Base-by-base conservation (phyloP, 2,888 invertebrate genomes). In the Diploptera punctata region DNA sequence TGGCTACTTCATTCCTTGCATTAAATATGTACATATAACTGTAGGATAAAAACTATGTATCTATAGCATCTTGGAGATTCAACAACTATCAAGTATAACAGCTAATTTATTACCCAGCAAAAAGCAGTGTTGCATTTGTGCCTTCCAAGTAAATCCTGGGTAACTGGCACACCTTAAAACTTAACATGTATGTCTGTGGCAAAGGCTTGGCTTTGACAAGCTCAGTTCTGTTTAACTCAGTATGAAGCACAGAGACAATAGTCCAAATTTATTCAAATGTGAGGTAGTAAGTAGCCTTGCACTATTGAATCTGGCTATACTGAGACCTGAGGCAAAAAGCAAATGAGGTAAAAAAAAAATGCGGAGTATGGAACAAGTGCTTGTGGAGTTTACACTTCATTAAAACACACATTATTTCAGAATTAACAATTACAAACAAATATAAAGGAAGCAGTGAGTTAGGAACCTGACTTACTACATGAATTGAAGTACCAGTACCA, bases 271-370 rank as follows among this genome's bases (percentile, higher is more conserved):
- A 52, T 73, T 61, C 47, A 44, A 44, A 33, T 71, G 49, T 67
- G 68, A 67, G 71, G 77, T 78, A 78, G 78, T 78, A 78, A 77
- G 75, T 77, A 70, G 70, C 70, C 77, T 77, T 78, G 78, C 77
- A 77, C 78, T 78, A 76, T 76, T 72, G 75, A 68, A 68, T 60
- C 52, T 73, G 69, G 52, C 49, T 68, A 21, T n/a, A 57, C 49
- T 69, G 54, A 43, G 69, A 61, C 44, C 49, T 71, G 57, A 71
- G 19, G 10, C 44, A 38, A n/a, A 61, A 61, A 68, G 43, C 29
- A 43, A 67, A 67, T 18, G 49, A 61, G 62, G 44, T 61, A 68
- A 47, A 33, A 52, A 29, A 47, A 52, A 65, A 44, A n/a, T n/a
- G n/a, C n/a, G n/a, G n/a, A 68, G 26, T 52, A 68, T 16, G 24